These are phyloP conservation scores for Sebastes minor DNA, from an alignment of 2,797 vertebrate genomes.

Conservation along the genomic window DNA sequence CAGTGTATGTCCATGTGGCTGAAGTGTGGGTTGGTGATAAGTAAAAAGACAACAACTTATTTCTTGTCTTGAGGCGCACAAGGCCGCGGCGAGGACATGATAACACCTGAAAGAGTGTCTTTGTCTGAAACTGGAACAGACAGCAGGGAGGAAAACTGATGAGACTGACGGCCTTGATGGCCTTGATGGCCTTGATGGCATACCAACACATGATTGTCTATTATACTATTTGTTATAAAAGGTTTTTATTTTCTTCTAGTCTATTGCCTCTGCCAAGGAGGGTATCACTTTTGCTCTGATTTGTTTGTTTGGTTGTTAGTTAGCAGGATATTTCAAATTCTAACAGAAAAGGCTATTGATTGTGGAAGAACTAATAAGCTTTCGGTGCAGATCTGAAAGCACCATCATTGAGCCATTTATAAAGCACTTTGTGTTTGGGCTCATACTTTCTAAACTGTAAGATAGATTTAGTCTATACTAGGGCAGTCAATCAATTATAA, in stretches of 20 bases:
- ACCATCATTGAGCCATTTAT: neutral
- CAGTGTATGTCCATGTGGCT: neutral
- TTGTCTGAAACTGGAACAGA: slow-evolving; percentile 48
- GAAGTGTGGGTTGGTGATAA: neutral
- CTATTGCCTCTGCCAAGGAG: neutral
- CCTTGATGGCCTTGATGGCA: slow-evolving; percentile 15
- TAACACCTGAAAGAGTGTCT: slow-evolving; percentile 51
- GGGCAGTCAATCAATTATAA: too few relatives aligned
- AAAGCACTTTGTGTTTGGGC: too few relatives aligned
- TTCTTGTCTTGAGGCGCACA: slow-evolving; percentile 28
- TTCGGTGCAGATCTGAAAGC: neutral
- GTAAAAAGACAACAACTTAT: neutral
- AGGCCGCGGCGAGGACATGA: slow-evolving; percentile 28
- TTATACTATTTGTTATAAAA: neutral
- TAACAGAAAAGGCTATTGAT: neutral
- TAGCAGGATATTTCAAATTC: neutral
- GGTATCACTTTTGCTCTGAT: neutral
- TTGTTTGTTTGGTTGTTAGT: neutral
- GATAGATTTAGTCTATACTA: neutral
- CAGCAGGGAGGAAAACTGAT: neutral
- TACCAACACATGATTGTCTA: neutral
- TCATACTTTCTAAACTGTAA: neutral
- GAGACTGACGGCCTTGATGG: neutral
- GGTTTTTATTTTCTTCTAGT: neutral
- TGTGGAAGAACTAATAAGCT: neutral